Percentiles rank a stretch among this genome's conserved stretches.
phyloP scores from a whole-genome alignment of 2,888 invertebrate genomes.

The Pammene aurita region DNA sequence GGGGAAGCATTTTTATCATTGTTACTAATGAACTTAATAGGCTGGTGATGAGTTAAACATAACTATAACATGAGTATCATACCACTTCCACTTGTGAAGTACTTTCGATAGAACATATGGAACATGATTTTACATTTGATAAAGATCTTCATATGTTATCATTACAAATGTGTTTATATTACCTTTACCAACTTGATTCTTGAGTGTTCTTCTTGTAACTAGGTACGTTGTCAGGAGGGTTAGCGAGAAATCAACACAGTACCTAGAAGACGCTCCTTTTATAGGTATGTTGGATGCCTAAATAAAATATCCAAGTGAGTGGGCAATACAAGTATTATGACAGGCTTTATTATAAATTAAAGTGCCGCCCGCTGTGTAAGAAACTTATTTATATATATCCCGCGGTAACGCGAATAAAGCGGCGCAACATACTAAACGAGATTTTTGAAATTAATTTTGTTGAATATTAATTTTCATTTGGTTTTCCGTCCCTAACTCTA shows the following conservation, averaged over 20 bases:
- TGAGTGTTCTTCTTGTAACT: conserved; percentile 7
- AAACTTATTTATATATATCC: conserved; percentile 37
- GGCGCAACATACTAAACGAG: conserved; percentile 28
- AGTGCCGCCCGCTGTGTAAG: conserved; percentile 38
- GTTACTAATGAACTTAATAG: conserved; percentile 30
- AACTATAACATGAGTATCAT: conserved; percentile 11
- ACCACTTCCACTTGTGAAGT: not conserved
- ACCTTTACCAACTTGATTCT: not conserved
- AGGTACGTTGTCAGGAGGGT: not conserved
- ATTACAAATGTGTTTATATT: not conserved
- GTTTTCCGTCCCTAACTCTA: conserved; percentile 13
- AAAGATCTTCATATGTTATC: not conserved
- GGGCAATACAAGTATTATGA: conserved; percentile 36
- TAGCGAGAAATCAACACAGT: not conserved
- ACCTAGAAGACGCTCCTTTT: not conserved
- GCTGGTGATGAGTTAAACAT: conserved; percentile 17
- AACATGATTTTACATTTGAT: conserved; percentile 9
- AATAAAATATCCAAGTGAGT: conserved; percentile 17
- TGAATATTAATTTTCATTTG: conserved; percentile 33
- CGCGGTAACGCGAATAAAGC: conserved; percentile 34
- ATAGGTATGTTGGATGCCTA: not conserved
- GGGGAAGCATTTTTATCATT: conserved; percentile 22
- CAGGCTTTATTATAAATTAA: conserved; percentile 40
- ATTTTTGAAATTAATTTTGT: conserved; percentile 32
- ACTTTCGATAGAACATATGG: not conserved